A percentile compares a stretch with the other conserved stretches of the same genome.
These are phyloP conservation scores for Bettongia penicillata DNA, from an alignment of 2,113 vertebrate species.

Conservation along the genomic window DNA sequence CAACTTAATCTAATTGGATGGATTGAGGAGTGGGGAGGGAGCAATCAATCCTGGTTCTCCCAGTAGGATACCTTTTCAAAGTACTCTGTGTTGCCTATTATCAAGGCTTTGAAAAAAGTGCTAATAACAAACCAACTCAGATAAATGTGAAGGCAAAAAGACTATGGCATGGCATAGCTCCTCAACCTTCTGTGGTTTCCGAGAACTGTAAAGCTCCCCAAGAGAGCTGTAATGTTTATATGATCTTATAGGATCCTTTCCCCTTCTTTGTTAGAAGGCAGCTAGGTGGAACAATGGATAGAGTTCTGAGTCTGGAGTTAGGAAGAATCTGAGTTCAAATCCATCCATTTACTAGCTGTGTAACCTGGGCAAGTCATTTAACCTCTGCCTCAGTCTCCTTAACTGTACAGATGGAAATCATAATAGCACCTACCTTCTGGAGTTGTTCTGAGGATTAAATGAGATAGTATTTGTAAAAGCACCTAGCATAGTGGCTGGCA, in stretches of 20 bases:
- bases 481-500: background rate
- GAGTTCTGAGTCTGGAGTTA: background rate
- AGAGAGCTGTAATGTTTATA: background rate
- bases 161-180: background rate
- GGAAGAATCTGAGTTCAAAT: background rate
- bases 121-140: background rate
- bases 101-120: background rate
- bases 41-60: background rate
- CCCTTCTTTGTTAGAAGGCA: background rate
- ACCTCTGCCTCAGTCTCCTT: background rate
- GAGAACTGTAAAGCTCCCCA: background rate
- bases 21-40: background rate
- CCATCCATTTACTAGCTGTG: background rate
- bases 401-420: background rate
- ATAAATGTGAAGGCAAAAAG: background rate
- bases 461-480: background rate
- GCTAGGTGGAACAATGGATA: background rate
- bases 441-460: background rate
- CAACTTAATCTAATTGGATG: background rate
- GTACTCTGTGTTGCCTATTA: background rate
- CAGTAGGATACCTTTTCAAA: background rate
- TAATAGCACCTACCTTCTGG: too few relatives aligned
- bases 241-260: background rate
- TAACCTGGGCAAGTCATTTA: background rate
- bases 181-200: conserved; percentile 32